Base-by-base conservation (phyloP, 1,140 invertebrate species). In the Lasaia peninsularis region DNA sequence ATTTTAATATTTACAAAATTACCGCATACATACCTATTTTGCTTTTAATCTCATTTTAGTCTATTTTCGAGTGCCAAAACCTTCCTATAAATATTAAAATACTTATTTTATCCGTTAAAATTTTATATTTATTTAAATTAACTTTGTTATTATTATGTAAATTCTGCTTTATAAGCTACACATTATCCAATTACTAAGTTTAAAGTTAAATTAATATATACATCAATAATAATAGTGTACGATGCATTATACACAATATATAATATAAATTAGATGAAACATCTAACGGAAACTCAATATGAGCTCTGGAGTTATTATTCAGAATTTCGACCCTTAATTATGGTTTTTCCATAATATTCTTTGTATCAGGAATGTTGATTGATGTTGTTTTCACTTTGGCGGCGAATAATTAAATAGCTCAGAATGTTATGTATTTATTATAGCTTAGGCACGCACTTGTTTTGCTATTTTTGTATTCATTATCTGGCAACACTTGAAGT, bases 301-400 rank as follows among this genome's bases (percentile, higher is more conserved):
- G 9, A 21, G 40, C 40, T 44, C 40, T 44, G 11, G 40, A 20
- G 11, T 16, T 10, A 28, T 16, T 24, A 44, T 40, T 44, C 35
- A 55, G 14, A 28, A 37, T 18, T 44, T 55, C 24, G 20, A 14
- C 34, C 34, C 34, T 55, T 44, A 44, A 44, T 44, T 44, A 44
- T 44, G 40, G 40, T 44, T 44, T 44, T 44, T 44, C 40, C 37
- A 40, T 40, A 40, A 40, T 40, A 40, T 56, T 44, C 44, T 24
- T 51, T 48, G 21, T 20, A 33, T 32, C 56, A 44, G 10, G 24
- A 52, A 52, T 32, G 12, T 52, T 60, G 58, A 60, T 60, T 55
- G 58, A 60, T 60, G 58, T 60, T 53, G 51, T 59, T 50, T 59
- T 52, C 57, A 59, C 57, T 52, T 57, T 57, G 56, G 28, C 44